Percentiles rank a stretch among this genome's conserved stretches.
Evolutionary conservation across 2,888 invertebrate genomes (phyloP).

Genomic region (Oxyscelio sp.): DNA sequence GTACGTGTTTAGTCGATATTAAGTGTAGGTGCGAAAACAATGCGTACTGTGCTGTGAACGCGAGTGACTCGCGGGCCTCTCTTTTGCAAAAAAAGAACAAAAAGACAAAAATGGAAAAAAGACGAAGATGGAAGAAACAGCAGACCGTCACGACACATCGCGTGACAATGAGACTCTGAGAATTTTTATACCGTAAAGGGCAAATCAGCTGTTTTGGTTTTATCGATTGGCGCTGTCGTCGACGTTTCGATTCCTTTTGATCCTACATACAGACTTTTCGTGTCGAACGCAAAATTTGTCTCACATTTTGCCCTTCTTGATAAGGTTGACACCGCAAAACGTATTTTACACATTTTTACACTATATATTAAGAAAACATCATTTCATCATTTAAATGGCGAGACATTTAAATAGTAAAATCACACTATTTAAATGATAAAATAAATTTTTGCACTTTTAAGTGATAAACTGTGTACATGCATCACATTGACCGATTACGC

Average conservation of each 20-base stretch:
- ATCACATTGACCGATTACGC: too few relatives aligned
- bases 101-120: conserved; percentile 23
- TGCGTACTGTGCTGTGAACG: conserved; percentile 48
- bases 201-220: too few relatives aligned
- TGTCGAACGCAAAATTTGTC: conserved; percentile 14
- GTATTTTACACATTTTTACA: conserved; percentile 41
- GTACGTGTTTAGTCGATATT: conserved; percentile 60
- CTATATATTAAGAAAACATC: not conserved
- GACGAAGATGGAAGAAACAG: conserved; percentile 15
- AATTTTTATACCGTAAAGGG: conserved; percentile 28
- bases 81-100: conserved; percentile 38
- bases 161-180: conserved; percentile 6
- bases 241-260: too few relatives aligned
- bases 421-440: too few relatives aligned
- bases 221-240: too few relatives aligned
- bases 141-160: not conserved
- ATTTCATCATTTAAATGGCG: too few relatives aligned
- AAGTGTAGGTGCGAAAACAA: conserved; percentile 58
- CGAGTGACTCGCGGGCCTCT: conserved; percentile 44
- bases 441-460: too few relatives aligned
- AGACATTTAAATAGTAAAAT: too few relatives aligned
- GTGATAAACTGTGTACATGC: too few relatives aligned
- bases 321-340: conserved; percentile 1
- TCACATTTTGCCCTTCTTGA: conserved; percentile 20
- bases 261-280: not conserved